These are phyloP conservation scores for Drosophila koepferae DNA, from an alignment of 2,888 invertebrate genomes.

Conservation along the genomic window DNA sequence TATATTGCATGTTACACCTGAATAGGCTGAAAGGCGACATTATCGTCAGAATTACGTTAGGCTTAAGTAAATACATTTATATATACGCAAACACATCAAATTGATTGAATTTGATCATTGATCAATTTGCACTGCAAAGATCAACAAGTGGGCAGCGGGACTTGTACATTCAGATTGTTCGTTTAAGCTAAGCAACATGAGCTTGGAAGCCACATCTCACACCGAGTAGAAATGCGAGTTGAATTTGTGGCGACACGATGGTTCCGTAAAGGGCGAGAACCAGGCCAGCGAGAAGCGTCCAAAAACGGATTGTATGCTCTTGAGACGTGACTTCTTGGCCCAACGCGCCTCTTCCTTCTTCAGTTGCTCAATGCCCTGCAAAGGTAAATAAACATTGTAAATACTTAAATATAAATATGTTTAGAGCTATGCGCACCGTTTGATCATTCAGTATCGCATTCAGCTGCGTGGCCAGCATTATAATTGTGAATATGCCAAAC, in stretches of 20 bases:
- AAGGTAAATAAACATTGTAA: conserved; percentile 4
- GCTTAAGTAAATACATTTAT: conserved; percentile 47
- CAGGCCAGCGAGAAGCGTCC: conserved; percentile 97
- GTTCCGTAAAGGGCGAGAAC: conserved; percentile 92
- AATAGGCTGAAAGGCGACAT: conserved; percentile 20
- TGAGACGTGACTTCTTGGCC: conserved; percentile 96
- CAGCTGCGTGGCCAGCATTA: conserved; percentile 98
- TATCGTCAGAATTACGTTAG: conserved; percentile 24
- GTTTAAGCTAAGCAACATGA: conserved; percentile 40
- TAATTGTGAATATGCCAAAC: conserved; percentile 98
- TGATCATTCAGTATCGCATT: conserved; percentile 99
- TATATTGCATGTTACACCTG: conserved; percentile 45
- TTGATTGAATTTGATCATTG: conserved; percentile 22
- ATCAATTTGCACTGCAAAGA: conserved; percentile 52
- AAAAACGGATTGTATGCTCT: conserved; percentile 98
- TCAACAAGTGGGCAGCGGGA: conserved; percentile 57
- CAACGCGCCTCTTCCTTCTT: conserved; percentile 98
- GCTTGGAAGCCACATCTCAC: conserved; percentile 83
- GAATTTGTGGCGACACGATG: conserved; percentile 91
- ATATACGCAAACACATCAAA: conserved; percentile 33
- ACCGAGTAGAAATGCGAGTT: conserved; percentile 94
- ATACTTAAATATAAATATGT: not conserved
- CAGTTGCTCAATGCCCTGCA: conserved; percentile 97
- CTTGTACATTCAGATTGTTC: conserved; percentile 63
- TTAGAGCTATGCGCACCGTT: conserved; percentile 88